Percentiles rank a stretch among this genome's conserved stretches.
phyloP scores from a whole-genome alignment of 2,113 vertebrate species.

The Morphnarchus princeps region DNA sequence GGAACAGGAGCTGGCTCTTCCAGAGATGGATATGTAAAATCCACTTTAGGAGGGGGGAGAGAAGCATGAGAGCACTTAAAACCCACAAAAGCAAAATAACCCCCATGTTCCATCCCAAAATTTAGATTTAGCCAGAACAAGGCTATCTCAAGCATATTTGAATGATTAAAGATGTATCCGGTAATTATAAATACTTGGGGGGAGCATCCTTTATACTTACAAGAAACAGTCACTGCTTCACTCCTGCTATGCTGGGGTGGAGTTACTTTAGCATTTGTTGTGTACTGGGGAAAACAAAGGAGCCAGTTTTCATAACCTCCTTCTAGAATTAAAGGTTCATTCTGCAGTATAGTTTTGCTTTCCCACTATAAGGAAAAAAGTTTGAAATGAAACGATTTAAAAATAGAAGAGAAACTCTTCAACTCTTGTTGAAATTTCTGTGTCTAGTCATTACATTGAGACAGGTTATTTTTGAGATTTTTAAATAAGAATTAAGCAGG shows the following conservation, averaged over 20 bases:
- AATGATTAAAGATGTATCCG: background rate
- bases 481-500: background rate
- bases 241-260: conserved; percentile 76
- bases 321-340: conserved; percentile 90
- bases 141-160: background rate
- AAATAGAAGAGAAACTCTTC: background rate
- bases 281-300: conserved; percentile 94
- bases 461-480: background rate
- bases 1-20: conserved; percentile 82
- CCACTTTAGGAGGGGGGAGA: conserved; percentile 72
- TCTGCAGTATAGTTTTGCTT: conserved; percentile 86
- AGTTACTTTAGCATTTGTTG: conserved; percentile 90
- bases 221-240: conserved; percentile 79
- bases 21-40: conserved; percentile 93
- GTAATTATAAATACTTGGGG: background rate
- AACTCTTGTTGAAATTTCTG: background rate
- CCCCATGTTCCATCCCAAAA: background rate
- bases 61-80: background rate
- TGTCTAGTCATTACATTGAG: background rate
- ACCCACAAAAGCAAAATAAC: background rate
- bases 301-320: conserved; percentile 98
- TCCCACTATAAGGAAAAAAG: conserved; percentile 84
- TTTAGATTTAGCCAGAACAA: background rate
- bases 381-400: background rate
- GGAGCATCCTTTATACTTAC: conserved; percentile 75